These are phyloP conservation scores for Gymnobelideus leadbeateri DNA, from an alignment of 2,113 vertebrate species.

Conservation along the genomic window DNA sequence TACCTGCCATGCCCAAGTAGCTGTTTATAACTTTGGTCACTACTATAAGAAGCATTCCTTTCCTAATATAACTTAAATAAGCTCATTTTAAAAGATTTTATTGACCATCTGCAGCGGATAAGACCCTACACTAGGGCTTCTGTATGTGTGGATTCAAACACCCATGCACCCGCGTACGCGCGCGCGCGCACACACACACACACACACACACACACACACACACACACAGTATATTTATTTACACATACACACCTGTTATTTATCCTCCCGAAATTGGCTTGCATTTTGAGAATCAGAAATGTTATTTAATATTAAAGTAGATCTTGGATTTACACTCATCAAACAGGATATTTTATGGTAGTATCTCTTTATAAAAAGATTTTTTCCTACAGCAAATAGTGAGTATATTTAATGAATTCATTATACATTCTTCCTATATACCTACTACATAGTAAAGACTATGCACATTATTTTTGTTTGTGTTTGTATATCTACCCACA, in stretches of 20 bases:
- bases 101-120: neutral
- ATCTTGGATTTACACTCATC: neutral
- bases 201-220: neutral
- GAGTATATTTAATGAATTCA: neutral
- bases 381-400: neutral
- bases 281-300: neutral
- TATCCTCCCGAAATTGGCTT: constrained; percentile 36
- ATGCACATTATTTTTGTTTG: neutral
- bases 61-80: neutral
- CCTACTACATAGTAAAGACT: neutral
- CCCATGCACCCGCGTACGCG: too few species aligned
- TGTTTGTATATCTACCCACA: neutral
- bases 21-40: constrained; percentile 1
- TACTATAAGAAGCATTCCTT: constrained; percentile 34
- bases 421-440: neutral
- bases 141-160: too few species aligned
- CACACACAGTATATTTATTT: neutral
- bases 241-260: constrained; percentile 33
- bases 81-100: neutral
- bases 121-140: too few species aligned
- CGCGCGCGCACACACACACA: neutral
- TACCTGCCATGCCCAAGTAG: constrained; percentile 25
- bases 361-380: constrained; percentile 1
- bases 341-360: constrained; percentile 12
- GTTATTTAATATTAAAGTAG: neutral